Conservation (phyloP, 2,888 invertebrate genomes). For the Dilophus febrilis region DNA sequence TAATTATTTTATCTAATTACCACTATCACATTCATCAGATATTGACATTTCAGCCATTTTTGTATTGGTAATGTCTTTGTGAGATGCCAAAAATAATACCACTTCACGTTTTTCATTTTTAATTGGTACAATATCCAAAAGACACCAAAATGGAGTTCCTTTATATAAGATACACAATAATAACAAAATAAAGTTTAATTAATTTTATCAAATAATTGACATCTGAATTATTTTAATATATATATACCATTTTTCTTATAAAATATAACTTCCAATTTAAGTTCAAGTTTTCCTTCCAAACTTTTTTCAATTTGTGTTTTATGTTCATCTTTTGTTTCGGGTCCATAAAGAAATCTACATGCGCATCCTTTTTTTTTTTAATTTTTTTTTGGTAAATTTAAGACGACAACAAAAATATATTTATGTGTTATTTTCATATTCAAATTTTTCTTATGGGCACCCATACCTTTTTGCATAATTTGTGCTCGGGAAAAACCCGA, state of each 20-base stretch:
- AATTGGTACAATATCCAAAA: slow-evolving; percentile 93
- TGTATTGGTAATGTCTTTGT: slow-evolving; percentile 89
- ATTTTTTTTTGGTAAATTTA: not conserved
- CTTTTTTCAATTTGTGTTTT: slow-evolving; percentile 78
- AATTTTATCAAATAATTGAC: not conserved
- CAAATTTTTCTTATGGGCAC: too few species aligned
- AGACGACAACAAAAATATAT: not conserved
- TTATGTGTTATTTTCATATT: not conserved
- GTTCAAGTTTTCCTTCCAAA: slow-evolving; percentile 75
- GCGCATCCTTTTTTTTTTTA: slow-evolving; percentile 44
- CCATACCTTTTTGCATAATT: slow-evolving; percentile 83
- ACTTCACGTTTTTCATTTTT: slow-evolving; percentile 97
- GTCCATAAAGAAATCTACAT: slow-evolving; percentile 85
- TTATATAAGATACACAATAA: slow-evolving; percentile 20
- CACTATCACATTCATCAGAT: slow-evolving; percentile 73
- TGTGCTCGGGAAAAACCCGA: slow-evolving; percentile 85
- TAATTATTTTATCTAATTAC: slow-evolving; percentile 35
- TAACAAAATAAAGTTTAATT: not conserved
- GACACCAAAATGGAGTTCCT: slow-evolving; percentile 89
- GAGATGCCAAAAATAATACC: slow-evolving; percentile 86
- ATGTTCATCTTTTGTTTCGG: slow-evolving; percentile 77
- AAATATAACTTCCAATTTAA: slow-evolving; percentile 85
- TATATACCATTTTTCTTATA: slow-evolving; percentile 83
- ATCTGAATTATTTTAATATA: not conserved
- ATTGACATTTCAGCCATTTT: slow-evolving; percentile 75